Conservation (phyloP, 2,113 vertebrate species). For the Ancistrus triradiatus region DNA sequence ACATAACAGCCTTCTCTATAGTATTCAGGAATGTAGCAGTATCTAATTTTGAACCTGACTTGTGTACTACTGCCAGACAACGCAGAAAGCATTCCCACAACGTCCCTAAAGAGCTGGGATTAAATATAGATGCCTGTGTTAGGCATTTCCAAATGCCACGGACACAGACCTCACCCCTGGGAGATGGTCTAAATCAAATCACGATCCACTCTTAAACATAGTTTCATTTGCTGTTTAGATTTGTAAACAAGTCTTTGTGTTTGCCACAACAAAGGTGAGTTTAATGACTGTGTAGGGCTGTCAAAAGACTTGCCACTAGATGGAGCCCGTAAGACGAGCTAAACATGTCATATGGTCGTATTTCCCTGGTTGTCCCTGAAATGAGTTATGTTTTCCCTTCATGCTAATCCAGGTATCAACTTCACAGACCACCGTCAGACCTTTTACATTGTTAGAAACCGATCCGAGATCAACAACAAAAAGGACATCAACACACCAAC, state of each 20-base stretch:
- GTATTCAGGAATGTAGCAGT: no score
- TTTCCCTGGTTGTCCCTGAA: no score
- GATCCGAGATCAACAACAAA: neutral
- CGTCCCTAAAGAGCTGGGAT: conserved; percentile 14
- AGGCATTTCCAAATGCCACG: conserved; percentile 8
- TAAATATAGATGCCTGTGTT: conserved; percentile 40
- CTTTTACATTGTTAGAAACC: neutral
- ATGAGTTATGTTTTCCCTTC: no score
- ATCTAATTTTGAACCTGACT: conserved; percentile 14
- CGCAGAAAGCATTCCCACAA: conserved; percentile 31
- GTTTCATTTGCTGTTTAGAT: no score
- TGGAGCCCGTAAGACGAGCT: neutral
- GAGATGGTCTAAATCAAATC: neutral
- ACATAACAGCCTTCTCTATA: no score
- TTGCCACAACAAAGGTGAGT: no score
- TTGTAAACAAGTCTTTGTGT: no score
- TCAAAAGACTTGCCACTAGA: conserved; percentile 18
- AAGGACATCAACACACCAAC: neutral
- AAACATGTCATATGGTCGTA: no score
- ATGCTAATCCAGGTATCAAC: no score
- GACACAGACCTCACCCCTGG: neutral
- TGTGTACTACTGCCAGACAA: conserved; percentile 23
- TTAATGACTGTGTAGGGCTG: no score
- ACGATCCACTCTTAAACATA: no score
- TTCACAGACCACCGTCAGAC: no score